Percentiles rank a stretch among this genome's conserved stretches.
phyloP scores from a whole-genome alignment of 2,888 invertebrate genomes.

The Noctua comes region DNA sequence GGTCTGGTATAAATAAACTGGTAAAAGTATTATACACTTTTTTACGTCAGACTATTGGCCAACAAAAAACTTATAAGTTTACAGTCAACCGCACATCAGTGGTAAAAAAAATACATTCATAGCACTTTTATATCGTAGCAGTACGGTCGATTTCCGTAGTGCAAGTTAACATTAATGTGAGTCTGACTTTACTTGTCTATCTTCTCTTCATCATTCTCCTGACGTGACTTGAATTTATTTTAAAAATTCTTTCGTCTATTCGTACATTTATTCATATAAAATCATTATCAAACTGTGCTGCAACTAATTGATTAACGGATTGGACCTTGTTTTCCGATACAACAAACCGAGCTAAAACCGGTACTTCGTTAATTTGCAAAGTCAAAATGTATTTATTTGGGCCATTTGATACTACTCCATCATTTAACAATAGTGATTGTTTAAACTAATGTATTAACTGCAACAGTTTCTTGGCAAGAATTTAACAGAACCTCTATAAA shows the following conservation, averaged over 20 bases:
- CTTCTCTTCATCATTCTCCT: not conserved
- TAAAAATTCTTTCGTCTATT: too few relatives aligned
- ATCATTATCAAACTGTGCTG: not conserved
- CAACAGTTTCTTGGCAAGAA: conserved; percentile 14
- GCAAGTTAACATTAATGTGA: not conserved
- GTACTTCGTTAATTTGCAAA: conserved; percentile 10
- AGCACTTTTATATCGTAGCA: not conserved
- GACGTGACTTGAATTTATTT: too few relatives aligned
- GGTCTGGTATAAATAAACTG: conserved; percentile 13
- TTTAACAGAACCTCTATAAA: not conserved
- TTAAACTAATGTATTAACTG: not conserved
- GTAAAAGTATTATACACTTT: not conserved
- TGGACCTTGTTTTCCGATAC: not conserved
- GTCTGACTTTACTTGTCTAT: not conserved
- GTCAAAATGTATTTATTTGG: conserved; percentile 8
- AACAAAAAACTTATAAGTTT: not conserved
- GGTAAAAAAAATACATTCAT: not conserved
- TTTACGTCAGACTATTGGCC: not conserved
- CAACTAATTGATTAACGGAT: conserved; percentile 16
- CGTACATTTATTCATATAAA: not conserved
- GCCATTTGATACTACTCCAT: not conserved
- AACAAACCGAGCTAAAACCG: not conserved
- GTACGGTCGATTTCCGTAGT: not conserved
- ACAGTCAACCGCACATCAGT: not conserved
- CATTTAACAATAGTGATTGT: not conserved